Evolutionary conservation across 1,140 invertebrate genomes (phyloP).

Genomic region (Dreissena rostriformis): DNA sequence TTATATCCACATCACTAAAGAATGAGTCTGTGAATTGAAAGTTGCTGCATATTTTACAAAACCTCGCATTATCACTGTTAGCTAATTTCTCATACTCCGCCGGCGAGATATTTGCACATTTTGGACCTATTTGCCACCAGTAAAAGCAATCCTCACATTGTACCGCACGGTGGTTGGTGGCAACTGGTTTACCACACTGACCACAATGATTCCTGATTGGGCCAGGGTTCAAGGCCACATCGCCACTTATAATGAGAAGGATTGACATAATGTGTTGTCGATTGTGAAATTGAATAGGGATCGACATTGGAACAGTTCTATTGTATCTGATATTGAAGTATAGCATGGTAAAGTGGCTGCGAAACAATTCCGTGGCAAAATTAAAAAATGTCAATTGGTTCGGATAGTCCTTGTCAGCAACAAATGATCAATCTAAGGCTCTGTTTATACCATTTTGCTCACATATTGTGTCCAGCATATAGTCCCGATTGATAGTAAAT

Average conservation of each 20-base stretch:
- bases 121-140: conserved; percentile 12
- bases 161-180: background rate
- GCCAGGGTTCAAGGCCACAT: conserved; percentile 12
- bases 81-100: background rate
- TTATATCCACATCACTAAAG: conserved; percentile 9
- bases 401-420: too few species aligned
- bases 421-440: too few species aligned
- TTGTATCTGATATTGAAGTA: too few species aligned
- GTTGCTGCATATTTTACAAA: conserved; percentile 3
- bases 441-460: too few species aligned
- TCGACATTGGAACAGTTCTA: too few species aligned
- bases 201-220: conserved; percentile 7
- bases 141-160: conserved; percentile 8
- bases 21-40: conserved; percentile 30
- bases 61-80: conserved; percentile 4
- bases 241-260: background rate
- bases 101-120: conserved; percentile 26
- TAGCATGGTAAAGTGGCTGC: too few species aligned
- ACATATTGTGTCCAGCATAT: too few species aligned
- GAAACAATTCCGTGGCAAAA: too few species aligned
- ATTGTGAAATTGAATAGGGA: too few species aligned
- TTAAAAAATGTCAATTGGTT: too few species aligned
- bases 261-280: background rate
- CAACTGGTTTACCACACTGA: background rate
- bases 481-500: too few species aligned